phyloP scores from a whole-genome alignment of 1,140 invertebrate species.

The Gryon sp. region DNA sequence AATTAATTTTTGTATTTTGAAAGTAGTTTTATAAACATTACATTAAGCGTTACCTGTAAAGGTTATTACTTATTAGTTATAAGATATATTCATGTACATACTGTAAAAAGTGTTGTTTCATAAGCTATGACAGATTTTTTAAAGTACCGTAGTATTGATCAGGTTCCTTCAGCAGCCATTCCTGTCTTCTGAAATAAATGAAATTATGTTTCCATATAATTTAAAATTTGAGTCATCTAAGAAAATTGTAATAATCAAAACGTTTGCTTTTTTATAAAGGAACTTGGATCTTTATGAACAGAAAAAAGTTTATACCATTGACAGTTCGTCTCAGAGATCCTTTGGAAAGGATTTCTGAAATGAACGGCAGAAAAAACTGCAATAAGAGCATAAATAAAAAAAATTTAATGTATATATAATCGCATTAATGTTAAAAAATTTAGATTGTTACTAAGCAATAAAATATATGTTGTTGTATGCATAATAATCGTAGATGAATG shows the following conservation, averaged over 20 bases:
- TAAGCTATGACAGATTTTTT: constrained; percentile 63
- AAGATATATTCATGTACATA: constrained; percentile 73
- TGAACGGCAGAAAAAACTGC: constrained; percentile 58
- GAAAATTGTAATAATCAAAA: background rate
- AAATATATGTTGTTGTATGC: constrained; percentile 71
- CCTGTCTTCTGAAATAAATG: background rate
- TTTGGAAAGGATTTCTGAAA: constrained; percentile 67
- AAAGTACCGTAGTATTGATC: constrained; percentile 28
- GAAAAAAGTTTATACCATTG: constrained; percentile 60
- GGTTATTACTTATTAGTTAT: constrained; percentile 54
- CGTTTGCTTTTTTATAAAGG: constrained; percentile 52
- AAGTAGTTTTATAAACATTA: constrained; percentile 41
- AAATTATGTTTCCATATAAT: background rate
- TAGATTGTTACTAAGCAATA: constrained; percentile 71
- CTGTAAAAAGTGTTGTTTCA: constrained; percentile 76
- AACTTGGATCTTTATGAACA: constrained; percentile 59
- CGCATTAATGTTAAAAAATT: constrained; percentile 70
- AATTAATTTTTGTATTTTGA: constrained; percentile 52
- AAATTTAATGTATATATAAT: constrained; percentile 77
- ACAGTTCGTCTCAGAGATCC: constrained; percentile 71
- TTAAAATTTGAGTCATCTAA: background rate
- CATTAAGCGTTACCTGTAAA: constrained; percentile 38
- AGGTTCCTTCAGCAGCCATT: constrained; percentile 44
- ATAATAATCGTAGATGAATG: constrained; percentile 71
- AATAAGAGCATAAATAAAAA: constrained; percentile 49